Percentiles rank a stretch among this genome's conserved stretches.
These are phyloP conservation scores for Papilio aristodemus DNA, from an alignment of 1,140 invertebrate genomes.

Conservation along the genomic window DNA sequence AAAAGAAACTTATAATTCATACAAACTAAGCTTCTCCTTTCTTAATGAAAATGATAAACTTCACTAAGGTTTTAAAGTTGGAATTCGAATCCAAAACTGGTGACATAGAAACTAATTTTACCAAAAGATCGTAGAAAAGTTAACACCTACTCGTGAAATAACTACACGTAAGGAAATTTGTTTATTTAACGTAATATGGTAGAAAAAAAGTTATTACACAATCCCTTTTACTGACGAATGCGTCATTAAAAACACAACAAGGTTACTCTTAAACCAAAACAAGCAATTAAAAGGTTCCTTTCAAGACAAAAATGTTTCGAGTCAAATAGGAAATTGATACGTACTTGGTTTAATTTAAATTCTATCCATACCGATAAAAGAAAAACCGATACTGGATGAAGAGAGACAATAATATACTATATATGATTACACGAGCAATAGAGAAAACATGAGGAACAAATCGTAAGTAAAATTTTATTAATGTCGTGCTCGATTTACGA, in stretches of 20 bases:
- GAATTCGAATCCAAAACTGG: background rate
- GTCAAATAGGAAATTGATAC: background rate
- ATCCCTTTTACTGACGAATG: no score
- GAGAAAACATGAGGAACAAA: constrained; percentile 7
- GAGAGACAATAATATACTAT: background rate
- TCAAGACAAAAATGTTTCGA: background rate
- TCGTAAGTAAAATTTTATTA: no score
- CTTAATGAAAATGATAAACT: background rate
- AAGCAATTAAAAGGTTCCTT: no score
- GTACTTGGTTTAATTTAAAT: no score
- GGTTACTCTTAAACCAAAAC: no score
- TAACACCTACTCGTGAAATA: background rate
- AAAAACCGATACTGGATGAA: background rate
- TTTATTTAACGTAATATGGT: no score
- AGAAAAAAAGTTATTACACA: no score
- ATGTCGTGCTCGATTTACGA: no score
- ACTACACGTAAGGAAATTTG: background rate
- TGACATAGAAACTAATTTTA: background rate
- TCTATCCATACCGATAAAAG: no score
- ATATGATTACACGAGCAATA: background rate
- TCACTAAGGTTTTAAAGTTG: background rate
- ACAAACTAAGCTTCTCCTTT: no score
- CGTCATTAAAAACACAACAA: no score
- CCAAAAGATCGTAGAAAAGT: background rate
- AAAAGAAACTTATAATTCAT: background rate